Percentiles rank a stretch among this genome's conserved stretches.
Evolutionary conservation across 1,140 invertebrate species (phyloP).

Genomic region (Drosophila pallidifrons): DNA sequence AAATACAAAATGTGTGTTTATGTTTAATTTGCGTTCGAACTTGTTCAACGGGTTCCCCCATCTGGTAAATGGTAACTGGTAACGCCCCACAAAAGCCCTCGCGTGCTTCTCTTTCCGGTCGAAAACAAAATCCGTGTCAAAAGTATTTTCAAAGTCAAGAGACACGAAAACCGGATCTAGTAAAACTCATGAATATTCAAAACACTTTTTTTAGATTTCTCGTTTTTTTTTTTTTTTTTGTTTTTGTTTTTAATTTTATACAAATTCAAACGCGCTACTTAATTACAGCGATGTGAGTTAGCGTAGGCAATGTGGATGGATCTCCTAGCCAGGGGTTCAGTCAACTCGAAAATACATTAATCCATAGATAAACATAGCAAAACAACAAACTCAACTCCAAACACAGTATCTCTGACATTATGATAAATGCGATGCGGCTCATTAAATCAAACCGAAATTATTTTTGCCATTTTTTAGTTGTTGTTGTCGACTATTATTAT

Average conservation of each 20-base stretch:
- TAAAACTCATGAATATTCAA: constrained; percentile 62
- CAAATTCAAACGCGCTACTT: constrained; percentile 56
- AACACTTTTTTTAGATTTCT: constrained; percentile 12
- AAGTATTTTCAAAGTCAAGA: constrained; percentile 53
- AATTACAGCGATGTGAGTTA: constrained; percentile 64
- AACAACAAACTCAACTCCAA: constrained; percentile 12
- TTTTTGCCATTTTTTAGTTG: constrained; percentile 37
- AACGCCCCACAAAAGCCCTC: constrained; percentile 25
- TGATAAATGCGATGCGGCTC: constrained; percentile 74
- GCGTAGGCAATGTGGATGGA: constrained; percentile 40
- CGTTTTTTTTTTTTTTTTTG: too few relatives aligned
- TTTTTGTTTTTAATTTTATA: constrained; percentile 34
- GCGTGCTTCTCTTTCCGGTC: constrained; percentile 67
- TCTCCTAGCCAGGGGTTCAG: constrained; percentile 37
- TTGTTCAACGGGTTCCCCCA: constrained; percentile 47
- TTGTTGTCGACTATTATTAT: constrained; percentile 32
- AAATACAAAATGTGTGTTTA: neutral
- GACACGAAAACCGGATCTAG: constrained; percentile 56
- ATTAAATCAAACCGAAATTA: constrained; percentile 64
- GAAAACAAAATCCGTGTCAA: constrained; percentile 49
- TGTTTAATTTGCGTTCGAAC: constrained; percentile 5
- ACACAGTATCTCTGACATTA: constrained; percentile 45
- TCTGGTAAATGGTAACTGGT: neutral
- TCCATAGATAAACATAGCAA: constrained; percentile 28
- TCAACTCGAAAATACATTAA: constrained; percentile 56